Evolutionary conservation across 2,113 vertebrate species (phyloP), one percentile per base, ranked within the genome.

Genomic region (Hoplias malabaricus): DNA sequence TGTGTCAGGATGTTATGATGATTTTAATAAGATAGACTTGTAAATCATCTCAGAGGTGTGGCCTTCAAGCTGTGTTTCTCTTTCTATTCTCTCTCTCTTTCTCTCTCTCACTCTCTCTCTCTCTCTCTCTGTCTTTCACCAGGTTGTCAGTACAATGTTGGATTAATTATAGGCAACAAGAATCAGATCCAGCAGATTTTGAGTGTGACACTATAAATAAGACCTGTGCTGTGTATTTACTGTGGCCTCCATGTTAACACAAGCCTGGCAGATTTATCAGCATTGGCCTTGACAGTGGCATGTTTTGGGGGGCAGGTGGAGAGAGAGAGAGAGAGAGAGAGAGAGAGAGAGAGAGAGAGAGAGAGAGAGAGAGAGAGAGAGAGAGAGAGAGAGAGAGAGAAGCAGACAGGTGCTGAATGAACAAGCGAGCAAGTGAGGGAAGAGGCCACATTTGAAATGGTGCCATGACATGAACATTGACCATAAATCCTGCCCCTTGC

Each of bases 391-490:
- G 42, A 50, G 59, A 48, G 16, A 33, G 40, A 50, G n/a, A 50
- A 80, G 50, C 38, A 46, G 90, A 87, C 92, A 94, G 90, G 93
- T 95, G 93, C 84, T 81, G 38, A 65, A 53, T 13, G 48, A 65
- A 65, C 7, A 59, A 65, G 65, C 21, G 59, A 66, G 73, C 82
- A 85, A 65, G 65, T 16, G 59, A 66, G 73, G 82, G 85, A 88
- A 85, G 86, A 91, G 88, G 89, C 86, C 89, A 74, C 86, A 86
- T 84, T 79, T 93, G 91, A 92, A 89, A 84, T 82, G 80, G 62
- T 91, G 89, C 91, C 92, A 89, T 86, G 87, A 88, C 92, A 92
- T 46, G 82, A 83, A 89, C 89, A 93, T 92, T 91, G 88, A 92
- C 90, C 91, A 92, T 92, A 91, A 89, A 93, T 93, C 86, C 83